These are phyloP conservation scores for Girardinus metallicus DNA, from an alignment of 2,797 vertebrate genomes.

Conservation along the genomic window DNA sequence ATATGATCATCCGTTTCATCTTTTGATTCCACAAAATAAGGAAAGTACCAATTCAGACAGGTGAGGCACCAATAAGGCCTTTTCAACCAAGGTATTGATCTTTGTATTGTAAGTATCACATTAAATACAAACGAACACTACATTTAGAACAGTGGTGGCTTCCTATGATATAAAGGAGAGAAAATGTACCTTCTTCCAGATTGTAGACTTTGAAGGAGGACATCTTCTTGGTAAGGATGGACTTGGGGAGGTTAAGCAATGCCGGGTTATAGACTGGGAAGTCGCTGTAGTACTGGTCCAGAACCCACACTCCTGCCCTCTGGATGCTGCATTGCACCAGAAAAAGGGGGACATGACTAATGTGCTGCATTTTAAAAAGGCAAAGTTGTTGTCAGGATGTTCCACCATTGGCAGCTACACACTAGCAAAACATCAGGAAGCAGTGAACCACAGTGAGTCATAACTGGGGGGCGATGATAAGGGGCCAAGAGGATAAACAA, in stretches of 20 bases:
- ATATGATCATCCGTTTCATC: not conserved
- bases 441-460: constrained; percentile 1
- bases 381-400: accelerated
- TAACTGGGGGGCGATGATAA: not conserved
- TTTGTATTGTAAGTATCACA: not conserved
- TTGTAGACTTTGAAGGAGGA: constrained; percentile 96
- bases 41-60: not conserved
- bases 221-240: constrained; percentile 93
- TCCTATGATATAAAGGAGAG: not conserved
- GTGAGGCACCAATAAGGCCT: not conserved
- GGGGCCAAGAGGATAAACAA: not conserved
- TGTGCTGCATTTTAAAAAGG: not conserved
- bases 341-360: constrained; percentile 5
- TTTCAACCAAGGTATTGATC: not conserved
- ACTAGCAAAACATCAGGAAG: constrained; percentile 11
- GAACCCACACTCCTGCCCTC: constrained; percentile 90
- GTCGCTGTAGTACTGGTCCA: constrained; percentile 95
- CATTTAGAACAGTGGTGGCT: not conserved
- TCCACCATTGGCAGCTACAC: not conserved
- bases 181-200: constrained; percentile 87
- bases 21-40: not conserved
- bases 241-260: constrained; percentile 93
- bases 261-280: constrained; percentile 95
- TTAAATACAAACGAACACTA: not conserved
- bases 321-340: constrained; percentile 85